Evolutionary conservation across 2,113 vertebrate species (phyloP).

Genomic region (Tor tambroides): DNA sequence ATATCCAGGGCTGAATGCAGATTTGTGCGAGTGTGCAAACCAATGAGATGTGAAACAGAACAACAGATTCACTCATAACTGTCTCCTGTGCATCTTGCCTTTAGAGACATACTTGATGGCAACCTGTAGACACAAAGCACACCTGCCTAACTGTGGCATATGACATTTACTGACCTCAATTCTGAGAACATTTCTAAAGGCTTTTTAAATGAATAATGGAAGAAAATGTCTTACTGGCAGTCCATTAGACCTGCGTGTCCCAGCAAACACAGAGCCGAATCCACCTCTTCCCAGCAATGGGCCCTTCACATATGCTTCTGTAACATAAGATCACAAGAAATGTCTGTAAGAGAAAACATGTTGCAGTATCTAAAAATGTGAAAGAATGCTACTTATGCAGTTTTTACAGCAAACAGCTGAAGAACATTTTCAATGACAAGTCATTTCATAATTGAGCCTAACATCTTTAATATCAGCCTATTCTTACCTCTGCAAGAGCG

Average conservation of each 20-base stretch:
- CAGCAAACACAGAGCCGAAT: conserved; percentile 68
- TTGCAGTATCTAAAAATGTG: too few species aligned
- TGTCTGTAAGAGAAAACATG: neutral
- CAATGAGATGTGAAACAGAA: neutral
- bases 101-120: too few species aligned
- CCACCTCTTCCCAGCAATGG: conserved; percentile 64
- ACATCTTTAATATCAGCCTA: neutral
- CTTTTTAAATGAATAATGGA: neutral
- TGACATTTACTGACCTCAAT: too few species aligned
- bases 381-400: too few species aligned
- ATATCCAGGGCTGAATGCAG: conserved; percentile 15
- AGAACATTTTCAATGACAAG: too few species aligned
- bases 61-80: neutral
- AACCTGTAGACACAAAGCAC: too few species aligned
- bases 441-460: neutral
- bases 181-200: too few species aligned
- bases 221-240: conserved; percentile 59
- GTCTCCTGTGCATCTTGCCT: too few species aligned
- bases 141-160: neutral
- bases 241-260: conserved; percentile 60
- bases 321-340: conserved; percentile 41
- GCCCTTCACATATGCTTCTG: conserved; percentile 58
- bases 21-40: neutral
- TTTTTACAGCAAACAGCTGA: too few species aligned
- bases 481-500: neutral